A percentile compares a stretch with the other conserved stretches of the same genome.
phyloP scores from a whole-genome alignment of 37 sponge, comb jelly and placozoan genomes.

The Beroe ovata region DNA sequence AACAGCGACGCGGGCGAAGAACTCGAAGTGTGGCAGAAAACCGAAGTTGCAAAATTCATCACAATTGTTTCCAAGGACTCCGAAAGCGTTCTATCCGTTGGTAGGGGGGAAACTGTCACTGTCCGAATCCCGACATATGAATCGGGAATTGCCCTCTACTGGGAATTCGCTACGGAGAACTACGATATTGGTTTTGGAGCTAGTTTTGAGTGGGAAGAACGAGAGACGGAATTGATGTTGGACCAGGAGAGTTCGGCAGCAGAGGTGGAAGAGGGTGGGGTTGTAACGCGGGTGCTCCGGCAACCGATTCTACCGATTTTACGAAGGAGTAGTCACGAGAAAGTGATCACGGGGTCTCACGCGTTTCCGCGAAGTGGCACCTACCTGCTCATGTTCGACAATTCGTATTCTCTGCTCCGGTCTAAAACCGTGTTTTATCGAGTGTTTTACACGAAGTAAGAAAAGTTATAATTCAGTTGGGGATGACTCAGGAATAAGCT shows the following conservation, averaged over 20 bases:
- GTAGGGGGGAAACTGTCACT: constrained; percentile 76
- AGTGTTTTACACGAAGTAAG: constrained; percentile 77
- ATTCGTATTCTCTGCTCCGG: constrained; percentile 76
- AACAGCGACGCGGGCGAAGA: constrained; percentile 6
- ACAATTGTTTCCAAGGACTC: constrained; percentile 52
- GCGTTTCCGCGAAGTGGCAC: constrained; percentile 76
- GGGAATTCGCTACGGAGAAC: constrained; percentile 87
- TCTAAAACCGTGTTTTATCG: constrained; percentile 83
- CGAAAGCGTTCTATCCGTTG: constrained; percentile 65
- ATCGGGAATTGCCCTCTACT: constrained; percentile 79
- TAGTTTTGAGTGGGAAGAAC: constrained; percentile 71
- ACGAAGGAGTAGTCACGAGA: constrained; percentile 76
- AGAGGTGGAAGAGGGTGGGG: not conserved
- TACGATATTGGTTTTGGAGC: constrained; percentile 89
- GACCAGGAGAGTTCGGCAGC: not conserved
- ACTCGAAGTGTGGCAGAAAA: constrained; percentile 82
- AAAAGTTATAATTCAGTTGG: too few relatives aligned
- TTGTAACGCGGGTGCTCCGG: not conserved
- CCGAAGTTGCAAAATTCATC: constrained; percentile 72
- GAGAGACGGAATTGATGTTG: not conserved
- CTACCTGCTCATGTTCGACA: constrained; percentile 87
- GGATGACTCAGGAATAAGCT: too few relatives aligned
- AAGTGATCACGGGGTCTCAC: constrained; percentile 83
- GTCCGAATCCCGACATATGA: constrained; percentile 80
- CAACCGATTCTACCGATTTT: constrained; percentile 73